Percentiles rank a stretch among this genome's conserved stretches.
Conservation (phyloP, 2,888 invertebrate genomes). For the Trachelus tabidus region DNA sequence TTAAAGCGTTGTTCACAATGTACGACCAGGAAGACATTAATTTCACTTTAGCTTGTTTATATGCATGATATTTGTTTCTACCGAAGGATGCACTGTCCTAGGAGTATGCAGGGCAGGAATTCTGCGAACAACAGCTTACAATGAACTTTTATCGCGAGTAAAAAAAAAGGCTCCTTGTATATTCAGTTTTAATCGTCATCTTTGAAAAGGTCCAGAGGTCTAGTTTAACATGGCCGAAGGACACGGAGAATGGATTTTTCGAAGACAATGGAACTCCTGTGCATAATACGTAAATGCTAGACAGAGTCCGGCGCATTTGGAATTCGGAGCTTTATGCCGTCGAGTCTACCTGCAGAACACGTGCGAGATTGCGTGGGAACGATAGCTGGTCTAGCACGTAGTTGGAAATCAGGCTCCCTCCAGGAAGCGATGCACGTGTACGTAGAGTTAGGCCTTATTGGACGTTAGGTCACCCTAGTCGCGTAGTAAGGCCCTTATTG, state of each 20-base stretch:
- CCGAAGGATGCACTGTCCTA: neutral
- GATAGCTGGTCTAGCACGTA: neutral
- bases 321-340: neutral
- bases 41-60: neutral
- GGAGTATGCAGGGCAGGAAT: too few species aligned
- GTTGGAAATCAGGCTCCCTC: neutral
- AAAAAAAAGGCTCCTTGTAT: neutral
- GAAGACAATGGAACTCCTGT: neutral
- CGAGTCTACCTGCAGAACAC: neutral
- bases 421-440: neutral
- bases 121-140: neutral
- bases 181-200: neutral
- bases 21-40: neutral
- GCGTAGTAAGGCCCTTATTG: neutral
- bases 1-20: slow-evolving; percentile 1
- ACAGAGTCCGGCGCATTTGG: neutral
- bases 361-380: neutral
- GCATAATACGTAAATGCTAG: neutral
- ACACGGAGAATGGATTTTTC: neutral
- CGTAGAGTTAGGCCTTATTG: neutral
- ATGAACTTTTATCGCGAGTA: neutral
- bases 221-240: neutral
- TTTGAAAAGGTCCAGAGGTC: neutral
- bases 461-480: neutral
- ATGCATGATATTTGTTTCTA: neutral